Evolutionary conservation across 23 tunicate species (phyloP).

Genomic region (Halocynthia roretzi): DNA sequence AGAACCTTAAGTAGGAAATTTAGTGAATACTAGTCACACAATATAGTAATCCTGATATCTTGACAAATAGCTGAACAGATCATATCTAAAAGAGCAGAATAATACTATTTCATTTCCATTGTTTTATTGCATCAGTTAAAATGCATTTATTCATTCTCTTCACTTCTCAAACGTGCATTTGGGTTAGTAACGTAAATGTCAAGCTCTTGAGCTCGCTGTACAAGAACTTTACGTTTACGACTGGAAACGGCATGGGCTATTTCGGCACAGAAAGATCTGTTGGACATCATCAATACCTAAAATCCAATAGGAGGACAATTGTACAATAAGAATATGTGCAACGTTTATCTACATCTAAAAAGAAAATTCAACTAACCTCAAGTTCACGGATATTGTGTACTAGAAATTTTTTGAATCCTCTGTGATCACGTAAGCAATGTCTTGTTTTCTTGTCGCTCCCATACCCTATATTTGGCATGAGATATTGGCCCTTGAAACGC

Average conservation of each 20-base stretch:
- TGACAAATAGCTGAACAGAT: too few species aligned
- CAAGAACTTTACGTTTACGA: conserved; percentile 85
- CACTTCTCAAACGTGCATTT: conserved; percentile 82
- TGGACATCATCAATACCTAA: conserved; percentile 96
- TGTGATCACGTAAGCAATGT: conserved; percentile 88
- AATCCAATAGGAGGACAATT: background rate
- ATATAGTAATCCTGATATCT: too few species aligned
- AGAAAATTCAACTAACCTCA: conserved; percentile 42
- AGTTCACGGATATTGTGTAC: conserved; percentile 87
- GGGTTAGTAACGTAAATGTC: conserved; percentile 97
- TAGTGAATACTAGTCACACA: too few species aligned
- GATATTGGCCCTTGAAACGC: conserved; percentile 92
- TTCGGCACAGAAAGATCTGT: conserved; percentile 93
- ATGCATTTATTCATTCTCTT: conserved; percentile 91
- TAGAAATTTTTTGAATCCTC: conserved; percentile 78
- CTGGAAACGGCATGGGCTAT: conserved; percentile 95
- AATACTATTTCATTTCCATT: too few species aligned
- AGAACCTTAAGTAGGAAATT: too few species aligned
- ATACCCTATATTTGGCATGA: conserved; percentile 96
- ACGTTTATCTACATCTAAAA: background rate
- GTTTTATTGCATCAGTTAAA: background rate
- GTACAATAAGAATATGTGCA: background rate
- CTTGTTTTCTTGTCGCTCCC: conserved; percentile 88
- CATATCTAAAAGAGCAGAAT: too few species aligned
- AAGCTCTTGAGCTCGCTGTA: conserved; percentile 81